Base-by-base conservation (phyloP, 2,888 invertebrate species). In the Branchinecta sandiegonensis region DNA sequence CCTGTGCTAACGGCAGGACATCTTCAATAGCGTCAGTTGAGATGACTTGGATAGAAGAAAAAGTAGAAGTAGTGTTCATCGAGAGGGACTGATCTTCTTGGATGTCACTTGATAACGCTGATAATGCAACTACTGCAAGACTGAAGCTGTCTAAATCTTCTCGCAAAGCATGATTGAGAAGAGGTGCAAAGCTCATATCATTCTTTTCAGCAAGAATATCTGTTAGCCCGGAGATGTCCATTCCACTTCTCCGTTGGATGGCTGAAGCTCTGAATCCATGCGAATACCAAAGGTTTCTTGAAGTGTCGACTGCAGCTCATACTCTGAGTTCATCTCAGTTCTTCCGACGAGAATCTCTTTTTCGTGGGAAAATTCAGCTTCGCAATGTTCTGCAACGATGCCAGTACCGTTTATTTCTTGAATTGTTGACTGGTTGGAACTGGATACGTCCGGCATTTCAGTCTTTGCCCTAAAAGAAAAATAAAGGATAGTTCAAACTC, bases 201-300 rank as follows among this genome's bases (percentile, higher is more conserved):
- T 23, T 23, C 23, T 2, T 23, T 23, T 23, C 23, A 23, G 23
- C 23, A 23, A 23, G 23, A 23, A 23, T 23, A 23, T 23, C 23
- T 23, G 23, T 23, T 23, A 23, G 23, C 23, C 23, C 23, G 23
- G 2, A 50, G 50, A 50, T 50, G 50, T 50, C 50, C 50, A 50
- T 50, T 50, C 50, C 14, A 50, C 50, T 50, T 50, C 50, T 50
- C 50, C 50, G 50, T 50, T 50, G 50, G 50, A 50, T 50, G 50
- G 2, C 50, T 50, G 50, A 50, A 50, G 50, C 50, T 50, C 50
- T 50, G 50, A 14, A 50, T 50, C 50, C 50, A 50, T 50, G 14
- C 50, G 50, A 50, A 50, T 14, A 50, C 14, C 50, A 50, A 50
- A 50, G 50, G 50, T 50, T 50, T 50, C 50, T 50, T 50, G 50